Conservation (phyloP, 2,797 vertebrate genomes). For the Antennarius maculatus region DNA sequence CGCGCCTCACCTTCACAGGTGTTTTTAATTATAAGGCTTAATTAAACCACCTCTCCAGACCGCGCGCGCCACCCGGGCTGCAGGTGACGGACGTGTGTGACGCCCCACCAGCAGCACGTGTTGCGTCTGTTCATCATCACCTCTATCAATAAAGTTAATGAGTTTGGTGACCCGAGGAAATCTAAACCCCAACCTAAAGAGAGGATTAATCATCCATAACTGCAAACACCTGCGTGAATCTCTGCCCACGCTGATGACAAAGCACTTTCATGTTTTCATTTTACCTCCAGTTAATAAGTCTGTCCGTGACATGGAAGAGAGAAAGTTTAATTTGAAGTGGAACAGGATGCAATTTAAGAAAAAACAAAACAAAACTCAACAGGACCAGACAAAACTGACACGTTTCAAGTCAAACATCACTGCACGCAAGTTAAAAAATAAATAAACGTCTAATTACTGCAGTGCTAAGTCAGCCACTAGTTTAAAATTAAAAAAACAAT, state of each 20-base stretch:
- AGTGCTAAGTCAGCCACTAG: too few relatives aligned
- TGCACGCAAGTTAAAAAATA: neutral
- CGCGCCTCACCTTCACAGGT: constrained; percentile 16
- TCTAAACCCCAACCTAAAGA: neutral
- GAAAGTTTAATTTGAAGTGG: too few relatives aligned
- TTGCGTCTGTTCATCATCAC: constrained; percentile 44
- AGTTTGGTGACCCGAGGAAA: constrained; percentile 18
- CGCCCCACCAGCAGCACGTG: constrained; percentile 1
- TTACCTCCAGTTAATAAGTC: neutral
- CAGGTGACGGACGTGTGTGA: constrained; percentile 48
- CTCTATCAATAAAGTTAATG: constrained; percentile 5
- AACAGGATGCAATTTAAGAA: too few relatives aligned
- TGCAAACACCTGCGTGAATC: constrained; percentile 48
- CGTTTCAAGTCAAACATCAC: constrained; percentile 3
- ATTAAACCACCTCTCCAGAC: constrained; percentile 15
- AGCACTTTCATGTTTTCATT: constrained; percentile 20
- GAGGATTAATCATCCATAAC: constrained; percentile 40
- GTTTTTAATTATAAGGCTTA: constrained; percentile 36
- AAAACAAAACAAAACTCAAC: neutral
- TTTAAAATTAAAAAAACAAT: too few relatives aligned
- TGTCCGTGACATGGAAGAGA: neutral
- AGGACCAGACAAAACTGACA: constrained; percentile 11
- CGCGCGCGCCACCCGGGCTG: constrained; percentile 1
- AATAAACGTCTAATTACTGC: neutral
- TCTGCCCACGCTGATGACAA: neutral